Evolutionary conservation across 1,140 invertebrate genomes (phyloP), one percentile per base, ranked within the genome.

Genomic region (Zaprionus africanus): DNA sequence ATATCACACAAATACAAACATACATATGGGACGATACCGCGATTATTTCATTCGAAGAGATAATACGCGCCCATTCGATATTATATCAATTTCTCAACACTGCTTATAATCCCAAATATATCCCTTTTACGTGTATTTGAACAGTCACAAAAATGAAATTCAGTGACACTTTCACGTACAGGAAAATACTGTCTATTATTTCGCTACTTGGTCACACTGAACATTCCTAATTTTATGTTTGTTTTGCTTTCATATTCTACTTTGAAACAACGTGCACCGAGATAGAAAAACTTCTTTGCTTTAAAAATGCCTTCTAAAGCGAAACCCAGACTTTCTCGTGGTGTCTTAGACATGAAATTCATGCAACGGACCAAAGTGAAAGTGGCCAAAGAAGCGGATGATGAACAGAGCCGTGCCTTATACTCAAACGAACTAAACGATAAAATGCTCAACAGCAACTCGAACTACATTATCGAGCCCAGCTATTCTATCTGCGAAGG

Each of bases 291-390:
- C 22, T 28, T 17, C 3, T 36, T 9, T 49, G 36, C 15, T 4
- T 56, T 36, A 41, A 53, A 71, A 65, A 92, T 92, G 91, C 76
- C 90, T 13, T 58, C 82, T 0, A 91, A 92, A 82, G 17, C 34
- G 0, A 94, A 91, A 76, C 82, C 93, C 9, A 93, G 93, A 49
- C 90, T 97, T 36, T 96, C 96, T 0, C 96, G 96, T 86, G 94
- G 95, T 12, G 94, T 96, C 59, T 88, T 97, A 72, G 95, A 96
- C 69, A 97, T 97, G 96, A 96, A 96, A 94, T 98, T 98, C 93
- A 98, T 98, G 97, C 96, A 97, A 93, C 95, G 95, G 86, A 97
- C 96, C 38, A 98, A 97, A 93, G 95, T 97, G 53, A 95, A 96
- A 90, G 95, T 96, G 13, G 95, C 96, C 78, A 95, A 96, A 86